Base-by-base conservation (phyloP, 2,797 vertebrate species). In the Philypnodon macrostomus region DNA sequence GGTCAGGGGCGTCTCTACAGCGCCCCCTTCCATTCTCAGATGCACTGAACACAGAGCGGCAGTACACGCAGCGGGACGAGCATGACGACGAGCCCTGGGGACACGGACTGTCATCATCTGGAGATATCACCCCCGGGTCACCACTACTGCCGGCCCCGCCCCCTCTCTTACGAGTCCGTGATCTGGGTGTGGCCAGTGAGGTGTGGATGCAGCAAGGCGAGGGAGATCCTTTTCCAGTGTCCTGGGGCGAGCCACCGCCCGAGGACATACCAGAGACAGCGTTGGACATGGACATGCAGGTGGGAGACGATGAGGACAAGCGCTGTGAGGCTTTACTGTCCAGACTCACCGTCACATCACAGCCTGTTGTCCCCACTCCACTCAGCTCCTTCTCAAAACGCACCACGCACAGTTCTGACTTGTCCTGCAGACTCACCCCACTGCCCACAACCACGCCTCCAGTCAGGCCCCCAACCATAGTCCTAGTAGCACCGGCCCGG, bases 1-100 rank as follows among this genome's bases (percentile, higher is more conserved):
- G 94, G 86, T 96, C 94, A 0, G 94, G 94, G 44, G 94, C 94
- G 7, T 96, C 94, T 5, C 91, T 90, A 79, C 94, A 96, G 64
- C 90, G 92, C 32, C 94, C 94, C 6, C 93, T 91, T 55, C 93
- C 94, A 0, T 96, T 95, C 10, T 94, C 92, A 0, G 92, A 87
- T 36, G 88, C 81, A 51, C 87, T 92, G 82, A 96, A 96, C 45
- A 95, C 91, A 2, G 93, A 93, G 39, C 93, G 90, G 91, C 94
- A 96, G 85, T 96, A 95, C 53, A 96, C 91, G 0, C 94, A 96
- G 70, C 90, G 90, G 0, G 90, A 90, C 0, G 90, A 89, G 75
- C 90, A 91, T 1, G 89, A 87, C 2, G 87, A 90, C 0, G 87
- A 88, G 2, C 67, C 88, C 81, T 88, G 87, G 18, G 90, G 90